Evolutionary conservation across 2,797 vertebrate species (phyloP).

Genomic region (Macropodus opercularis): DNA sequence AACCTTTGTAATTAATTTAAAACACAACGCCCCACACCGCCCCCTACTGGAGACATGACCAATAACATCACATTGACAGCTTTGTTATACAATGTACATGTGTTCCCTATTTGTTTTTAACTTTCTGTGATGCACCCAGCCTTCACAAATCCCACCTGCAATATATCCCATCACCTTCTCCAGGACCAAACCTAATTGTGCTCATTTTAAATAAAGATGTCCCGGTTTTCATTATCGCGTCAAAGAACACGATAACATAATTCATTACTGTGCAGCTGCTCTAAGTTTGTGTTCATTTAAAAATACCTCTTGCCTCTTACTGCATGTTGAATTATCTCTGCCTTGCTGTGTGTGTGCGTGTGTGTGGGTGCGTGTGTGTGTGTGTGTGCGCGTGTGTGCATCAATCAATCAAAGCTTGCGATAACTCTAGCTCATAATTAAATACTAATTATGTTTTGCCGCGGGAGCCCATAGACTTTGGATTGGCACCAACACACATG

Average conservation of each 20-base stretch:
- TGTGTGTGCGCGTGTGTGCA: background rate
- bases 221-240: background rate
- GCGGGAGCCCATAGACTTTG: background rate
- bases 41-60: too few species aligned
- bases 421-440: background rate
- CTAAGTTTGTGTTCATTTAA: background rate
- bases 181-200: background rate
- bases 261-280: background rate
- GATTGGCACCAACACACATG: background rate
- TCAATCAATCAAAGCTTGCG: background rate
- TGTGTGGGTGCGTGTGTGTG: too few species aligned
- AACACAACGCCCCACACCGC: too few species aligned
- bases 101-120: too few species aligned
- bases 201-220: too few species aligned
- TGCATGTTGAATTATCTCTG: background rate
- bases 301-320: background rate
- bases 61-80: too few species aligned
- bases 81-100: too few species aligned
- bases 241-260: too few species aligned
- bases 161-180: background rate
- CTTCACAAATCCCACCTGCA: background rate
- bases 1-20: too few species aligned
- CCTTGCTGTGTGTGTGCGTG: too few species aligned
- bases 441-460: constrained; percentile 1
- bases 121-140: background rate